Percentiles rank a stretch among this genome's conserved stretches.
These are phyloP conservation scores for Drosophila nigrodunni DNA, from an alignment of 1,140 invertebrate genomes.

Conservation along the genomic window DNA sequence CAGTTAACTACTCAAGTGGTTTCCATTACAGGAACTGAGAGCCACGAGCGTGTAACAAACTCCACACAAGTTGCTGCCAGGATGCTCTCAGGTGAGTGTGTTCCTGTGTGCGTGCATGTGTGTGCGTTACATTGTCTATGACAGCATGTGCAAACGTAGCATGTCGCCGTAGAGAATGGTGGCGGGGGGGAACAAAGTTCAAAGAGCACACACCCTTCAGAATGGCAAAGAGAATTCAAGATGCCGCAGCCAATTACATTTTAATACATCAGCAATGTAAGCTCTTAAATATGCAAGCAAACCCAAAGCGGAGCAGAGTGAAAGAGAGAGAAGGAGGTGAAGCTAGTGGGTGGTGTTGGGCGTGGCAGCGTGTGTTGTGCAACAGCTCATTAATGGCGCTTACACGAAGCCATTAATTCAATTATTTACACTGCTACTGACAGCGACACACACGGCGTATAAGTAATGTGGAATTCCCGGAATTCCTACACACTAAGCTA, in stretches of 20 bases:
- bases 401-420: constrained; percentile 76
- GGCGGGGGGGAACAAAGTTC: constrained; percentile 16
- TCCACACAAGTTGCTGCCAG: constrained; percentile 7
- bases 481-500: constrained; percentile 18
- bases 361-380: constrained; percentile 30
- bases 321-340: background rate
- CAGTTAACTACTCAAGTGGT: constrained; percentile 27
- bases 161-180: too few relatives aligned
- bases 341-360: background rate
- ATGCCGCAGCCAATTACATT: constrained; percentile 55
- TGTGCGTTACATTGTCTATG: constrained; percentile 42
- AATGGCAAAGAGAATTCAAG: constrained; percentile 46
- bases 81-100: constrained; percentile 10
- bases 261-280: constrained; percentile 43
- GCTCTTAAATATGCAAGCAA: constrained; percentile 48
- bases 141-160: constrained; percentile 31
- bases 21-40: constrained; percentile 16
- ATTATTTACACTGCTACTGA: constrained; percentile 69
- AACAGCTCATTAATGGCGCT: constrained; percentile 73
- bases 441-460: constrained; percentile 37
- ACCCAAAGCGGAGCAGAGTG: background rate
- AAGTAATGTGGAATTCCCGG: constrained; percentile 44
- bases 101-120: too few relatives aligned
- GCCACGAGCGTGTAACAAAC: constrained; percentile 24
- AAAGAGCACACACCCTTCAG: constrained; percentile 26